Evolutionary conservation across 2,797 vertebrate species (phyloP), one percentile per base, ranked within the genome.

Genomic region (Trachops cirrhosus): DNA sequence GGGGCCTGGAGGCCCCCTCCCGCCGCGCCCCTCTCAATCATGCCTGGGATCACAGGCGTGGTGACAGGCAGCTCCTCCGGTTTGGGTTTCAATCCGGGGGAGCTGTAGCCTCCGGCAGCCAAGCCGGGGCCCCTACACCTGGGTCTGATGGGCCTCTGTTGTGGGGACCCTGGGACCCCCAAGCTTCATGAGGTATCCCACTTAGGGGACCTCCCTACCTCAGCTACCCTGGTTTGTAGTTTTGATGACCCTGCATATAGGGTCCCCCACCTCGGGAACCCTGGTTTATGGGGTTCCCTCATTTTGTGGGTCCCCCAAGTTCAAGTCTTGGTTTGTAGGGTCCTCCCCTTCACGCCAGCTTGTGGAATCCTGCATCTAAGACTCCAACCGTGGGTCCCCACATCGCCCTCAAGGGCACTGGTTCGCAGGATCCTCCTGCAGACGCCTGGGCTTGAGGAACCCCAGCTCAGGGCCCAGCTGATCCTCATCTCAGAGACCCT

Each of bases 21-120:
- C 0, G 1, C 62, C 14, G 5, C 84, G 18, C 88, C 86, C 77
- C 95, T 86, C 93, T 95, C 97, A 95, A 97, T 97, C 97, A 96
- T 3, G 74, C 24, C 1, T 2, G 0, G n/a, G 95, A 97, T 98
- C 97, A 97, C 94, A 97, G 96, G 96, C 95, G 1, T 3, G 2
- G 29, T 97, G 97, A 96, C 97, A 97, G 93, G 91, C 93, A 2
- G 96, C 89, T 96, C 96, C 97, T 97, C 97, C 93, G 95, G 97
- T 97, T 97, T 97, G 83, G 91, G 83, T 97, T 97, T 97, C 96
- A 96, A 91, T 50, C 79, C 24, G 0, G 29, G 92, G 92, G 79
- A 97, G 96, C 86, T 19, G 77, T 85, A 92, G 96, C 97, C 95
- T 21, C 79, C 0, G 93, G 97, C 96, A 73, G 94, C 70, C 59